phyloP scores from a whole-genome alignment of 2,888 invertebrate species.

The Calameuta filiformis region DNA sequence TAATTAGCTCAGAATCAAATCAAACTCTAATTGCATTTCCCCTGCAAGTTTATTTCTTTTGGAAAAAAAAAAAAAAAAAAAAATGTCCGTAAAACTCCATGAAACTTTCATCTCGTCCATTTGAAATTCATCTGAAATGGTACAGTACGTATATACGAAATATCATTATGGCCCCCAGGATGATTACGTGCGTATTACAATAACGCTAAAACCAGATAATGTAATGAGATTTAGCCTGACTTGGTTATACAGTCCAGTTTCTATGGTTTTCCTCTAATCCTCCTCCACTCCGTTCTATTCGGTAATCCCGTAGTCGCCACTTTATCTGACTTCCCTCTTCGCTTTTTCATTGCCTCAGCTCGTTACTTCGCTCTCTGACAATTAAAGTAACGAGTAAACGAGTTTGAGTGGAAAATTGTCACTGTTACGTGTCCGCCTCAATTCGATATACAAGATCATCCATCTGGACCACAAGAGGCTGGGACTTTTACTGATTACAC shows the following conservation, averaged over 20 bases:
- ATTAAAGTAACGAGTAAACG: not conserved
- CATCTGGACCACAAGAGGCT: not conserved
- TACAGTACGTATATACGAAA: not conserved
- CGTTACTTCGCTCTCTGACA: not conserved
- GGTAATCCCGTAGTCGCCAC: not conserved
- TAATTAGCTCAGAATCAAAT: constrained; percentile 35
- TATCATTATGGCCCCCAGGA: not conserved
- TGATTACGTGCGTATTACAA: not conserved
- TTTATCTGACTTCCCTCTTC: not conserved
- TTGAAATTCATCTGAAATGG: not conserved
- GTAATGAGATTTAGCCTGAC: not conserved
- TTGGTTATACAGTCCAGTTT: not conserved
- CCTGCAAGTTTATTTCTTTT: not conserved
- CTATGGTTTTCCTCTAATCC: not conserved
- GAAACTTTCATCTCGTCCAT: not conserved
- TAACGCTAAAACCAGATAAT: not conserved
- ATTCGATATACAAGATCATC: not conserved
- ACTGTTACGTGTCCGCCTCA: not conserved
- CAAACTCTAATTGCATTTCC: constrained; percentile 20
- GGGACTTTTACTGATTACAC: not conserved
- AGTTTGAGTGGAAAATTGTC: not conserved
- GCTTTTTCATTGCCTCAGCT: not conserved
- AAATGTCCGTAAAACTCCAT: not conserved
- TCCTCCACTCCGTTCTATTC: not conserved
- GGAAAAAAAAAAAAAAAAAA: not conserved